A percentile compares a stretch with the other conserved stretches of the same genome.
These are phyloP conservation scores for Anguilla obscura DNA, from an alignment of 2,797 vertebrate genomes.

Conservation along the genomic window DNA sequence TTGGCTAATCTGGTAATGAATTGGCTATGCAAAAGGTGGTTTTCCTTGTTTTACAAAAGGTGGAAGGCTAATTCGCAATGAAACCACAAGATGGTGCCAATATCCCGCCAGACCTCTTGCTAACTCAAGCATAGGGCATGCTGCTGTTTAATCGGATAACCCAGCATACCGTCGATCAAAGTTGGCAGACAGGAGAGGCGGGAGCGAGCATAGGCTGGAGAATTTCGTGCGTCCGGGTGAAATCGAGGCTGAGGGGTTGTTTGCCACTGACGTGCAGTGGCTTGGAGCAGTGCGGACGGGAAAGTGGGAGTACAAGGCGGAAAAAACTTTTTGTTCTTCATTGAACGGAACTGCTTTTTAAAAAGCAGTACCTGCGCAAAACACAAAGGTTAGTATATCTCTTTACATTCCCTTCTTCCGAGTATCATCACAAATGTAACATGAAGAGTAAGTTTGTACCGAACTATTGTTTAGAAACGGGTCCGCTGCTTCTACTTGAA, in stretches of 20 bases:
- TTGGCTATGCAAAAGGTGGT: neutral
- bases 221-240: conserved; percentile 35
- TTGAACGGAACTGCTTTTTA: conserved; percentile 7
- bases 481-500: neutral
- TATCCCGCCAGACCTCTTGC: neutral
- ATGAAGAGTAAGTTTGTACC: conserved; percentile 36
- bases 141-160: conserved; percentile 6
- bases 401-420: neutral
- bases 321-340: conserved; percentile 39
- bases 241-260: conserved; percentile 41
- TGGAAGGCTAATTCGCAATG: neutral
- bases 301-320: conserved; percentile 36
- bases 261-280: conserved; percentile 35
- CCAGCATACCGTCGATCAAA: conserved; percentile 12
- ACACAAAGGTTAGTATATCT: conserved; percentile 16
- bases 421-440: conserved; percentile 18
- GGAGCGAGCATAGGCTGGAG: conserved; percentile 23
- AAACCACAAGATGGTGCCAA: conserved; percentile 36
- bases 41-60: neutral
- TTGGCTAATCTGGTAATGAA: neutral
- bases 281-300: conserved; percentile 18
- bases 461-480: conserved; percentile 23
- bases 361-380: neutral
- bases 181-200: conserved; percentile 12
- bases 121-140: neutral